These are phyloP conservation scores for Myoxocephalus aenaeus DNA, from an alignment of 2,797 vertebrate genomes.

Conservation along the genomic window DNA sequence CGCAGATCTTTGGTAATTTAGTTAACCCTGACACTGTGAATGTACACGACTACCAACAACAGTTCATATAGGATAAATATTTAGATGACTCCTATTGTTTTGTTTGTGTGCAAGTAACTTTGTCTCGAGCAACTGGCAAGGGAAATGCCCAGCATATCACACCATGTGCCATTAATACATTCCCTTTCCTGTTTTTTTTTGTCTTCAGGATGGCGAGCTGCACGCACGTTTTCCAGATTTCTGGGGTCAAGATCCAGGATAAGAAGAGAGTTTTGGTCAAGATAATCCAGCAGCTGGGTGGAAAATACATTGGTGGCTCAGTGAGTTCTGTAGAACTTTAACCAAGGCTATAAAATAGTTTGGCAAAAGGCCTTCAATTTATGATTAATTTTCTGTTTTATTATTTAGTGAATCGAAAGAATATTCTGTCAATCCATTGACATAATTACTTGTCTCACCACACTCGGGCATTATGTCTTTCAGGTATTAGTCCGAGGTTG, in stretches of 20 bases:
- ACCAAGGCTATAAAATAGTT: neutral
- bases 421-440: neutral
- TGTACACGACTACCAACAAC: neutral
- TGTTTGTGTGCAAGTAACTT: neutral
- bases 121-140: too few relatives aligned
- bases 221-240: slow-evolving; percentile 73
- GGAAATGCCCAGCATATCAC: neutral
- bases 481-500: neutral
- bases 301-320: slow-evolving; percentile 82
- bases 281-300: slow-evolving; percentile 78
- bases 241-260: slow-evolving; percentile 75
- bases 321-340: slow-evolving; percentile 67
- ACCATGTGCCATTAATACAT: neutral
- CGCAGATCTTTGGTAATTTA: neutral
- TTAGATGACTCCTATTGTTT: neutral
- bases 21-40: neutral
- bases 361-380: neutral
- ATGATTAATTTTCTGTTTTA: neutral
- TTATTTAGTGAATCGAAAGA: neutral
- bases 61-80: neutral
- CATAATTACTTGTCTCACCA: neutral
- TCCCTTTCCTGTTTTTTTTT: neutral
- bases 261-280: slow-evolving; percentile 76
- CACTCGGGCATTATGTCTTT: neutral
- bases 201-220: slow-evolving; percentile 68